Evolutionary conservation across 2,888 invertebrate species (phyloP).

Genomic region (Polia nebulosa): DNA sequence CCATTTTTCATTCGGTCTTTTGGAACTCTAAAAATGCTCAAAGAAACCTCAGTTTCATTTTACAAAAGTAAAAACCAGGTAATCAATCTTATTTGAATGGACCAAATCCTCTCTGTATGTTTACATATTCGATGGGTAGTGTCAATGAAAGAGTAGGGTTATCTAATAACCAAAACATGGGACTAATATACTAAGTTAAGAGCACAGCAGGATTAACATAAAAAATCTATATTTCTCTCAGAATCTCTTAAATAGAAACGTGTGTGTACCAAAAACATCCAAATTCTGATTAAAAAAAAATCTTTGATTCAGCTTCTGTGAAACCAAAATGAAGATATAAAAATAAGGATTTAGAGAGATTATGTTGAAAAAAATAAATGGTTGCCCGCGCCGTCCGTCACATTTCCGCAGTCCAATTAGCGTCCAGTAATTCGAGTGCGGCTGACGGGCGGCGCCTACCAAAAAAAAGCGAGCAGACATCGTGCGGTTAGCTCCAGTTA

Average conservation of each 20-base stretch:
- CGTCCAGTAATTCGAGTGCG: conserved; percentile 88
- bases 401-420: conserved; percentile 90
- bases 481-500: conserved; percentile 84
- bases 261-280: background rate
- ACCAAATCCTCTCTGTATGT: background rate
- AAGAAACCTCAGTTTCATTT: too few relatives aligned
- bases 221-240: background rate
- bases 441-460: conserved; percentile 84
- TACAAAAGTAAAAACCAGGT: too few relatives aligned
- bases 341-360: conserved; percentile 72
- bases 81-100: background rate
- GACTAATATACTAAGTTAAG: background rate
- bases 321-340: conserved; percentile 61
- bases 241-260: background rate
- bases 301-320: conserved; percentile 58
- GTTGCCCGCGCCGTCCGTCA: conserved; percentile 86
- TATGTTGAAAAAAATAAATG: conserved; percentile 76
- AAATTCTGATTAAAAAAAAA: conserved; percentile 41
- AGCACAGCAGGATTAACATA: background rate
- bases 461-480: conserved; percentile 84
- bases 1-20: too few relatives aligned
- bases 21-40: too few relatives aligned
- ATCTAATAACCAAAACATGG: background rate
- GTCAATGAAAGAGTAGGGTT: background rate
- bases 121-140: too few relatives aligned